Conservation (phyloP, 2,113 vertebrate genomes). For the Odobenus rosmarus region DNA sequence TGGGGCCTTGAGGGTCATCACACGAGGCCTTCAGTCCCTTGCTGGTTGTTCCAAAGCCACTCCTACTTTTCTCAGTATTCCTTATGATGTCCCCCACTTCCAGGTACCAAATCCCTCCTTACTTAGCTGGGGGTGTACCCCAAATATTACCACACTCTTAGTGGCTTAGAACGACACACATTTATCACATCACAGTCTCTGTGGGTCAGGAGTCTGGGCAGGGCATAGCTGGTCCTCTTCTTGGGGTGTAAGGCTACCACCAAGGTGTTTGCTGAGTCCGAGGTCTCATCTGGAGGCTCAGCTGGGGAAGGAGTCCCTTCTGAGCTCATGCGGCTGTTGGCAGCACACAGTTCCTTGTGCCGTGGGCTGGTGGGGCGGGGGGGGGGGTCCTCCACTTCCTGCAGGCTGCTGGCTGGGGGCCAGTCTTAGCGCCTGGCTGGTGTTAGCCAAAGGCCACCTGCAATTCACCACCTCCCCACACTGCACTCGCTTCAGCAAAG, state of each 20-base stretch:
- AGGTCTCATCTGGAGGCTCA: neutral
- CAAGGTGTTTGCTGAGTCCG: neutral
- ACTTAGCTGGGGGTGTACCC: neutral
- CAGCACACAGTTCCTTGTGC: neutral
- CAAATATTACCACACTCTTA: accelerated
- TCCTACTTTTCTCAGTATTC: accelerated
- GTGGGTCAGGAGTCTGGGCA: neutral
- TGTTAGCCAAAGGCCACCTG: neutral
- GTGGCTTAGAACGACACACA: accelerated
- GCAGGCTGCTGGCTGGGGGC: neutral
- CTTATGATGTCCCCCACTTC: accelerated
- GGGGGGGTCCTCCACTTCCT: too few relatives aligned
- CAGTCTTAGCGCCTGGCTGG: neutral
- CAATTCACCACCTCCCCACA: too few relatives aligned
- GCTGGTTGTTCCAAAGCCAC: neutral
- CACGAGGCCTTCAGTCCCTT: neutral
- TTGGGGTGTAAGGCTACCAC: neutral
- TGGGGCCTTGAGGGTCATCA: neutral
- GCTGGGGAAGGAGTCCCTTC: neutral
- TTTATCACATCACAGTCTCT: neutral
- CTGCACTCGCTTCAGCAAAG: neutral
- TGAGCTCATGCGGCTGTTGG: too few relatives aligned
- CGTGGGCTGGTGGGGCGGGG: neutral
- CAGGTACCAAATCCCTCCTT: accelerated
- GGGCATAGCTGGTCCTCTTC: neutral